Evolutionary conservation across 2,888 invertebrate species (phyloP).

Genomic region (Apamea crenata): DNA sequence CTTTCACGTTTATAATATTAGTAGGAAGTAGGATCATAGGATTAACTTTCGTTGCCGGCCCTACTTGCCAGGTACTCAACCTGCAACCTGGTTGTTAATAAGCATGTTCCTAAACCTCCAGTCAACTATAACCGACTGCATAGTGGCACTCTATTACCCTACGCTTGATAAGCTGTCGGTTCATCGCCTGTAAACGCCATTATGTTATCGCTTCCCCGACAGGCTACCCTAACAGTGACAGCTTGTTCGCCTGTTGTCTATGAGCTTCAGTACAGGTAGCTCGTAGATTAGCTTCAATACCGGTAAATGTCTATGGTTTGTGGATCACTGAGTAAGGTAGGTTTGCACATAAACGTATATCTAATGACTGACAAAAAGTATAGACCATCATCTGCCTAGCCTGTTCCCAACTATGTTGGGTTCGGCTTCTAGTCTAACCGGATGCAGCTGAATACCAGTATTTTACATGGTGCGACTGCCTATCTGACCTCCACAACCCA

Average conservation of each 20-base stretch:
- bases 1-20: too few relatives aligned
- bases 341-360: neutral
- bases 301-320: neutral
- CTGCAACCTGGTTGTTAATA: neutral
- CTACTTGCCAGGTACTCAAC: neutral
- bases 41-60: neutral
- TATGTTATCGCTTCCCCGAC: conserved; percentile 34
- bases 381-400: too few relatives aligned
- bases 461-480: too few relatives aligned
- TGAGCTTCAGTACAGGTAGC: conserved; percentile 13
- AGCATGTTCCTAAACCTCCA: neutral
- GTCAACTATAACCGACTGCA: neutral
- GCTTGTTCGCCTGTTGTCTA: conserved; percentile 27
- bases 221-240: conserved; percentile 25
- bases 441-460: too few relatives aligned
- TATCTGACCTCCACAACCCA: too few relatives aligned
- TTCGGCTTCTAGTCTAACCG: too few relatives aligned
- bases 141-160: neutral
- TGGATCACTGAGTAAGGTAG: neutral
- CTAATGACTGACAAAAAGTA: neutral
- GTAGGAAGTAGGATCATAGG: too few relatives aligned
- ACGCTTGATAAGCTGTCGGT: conserved; percentile 32
- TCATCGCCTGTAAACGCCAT: conserved; percentile 37
- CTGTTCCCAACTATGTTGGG: too few relatives aligned
- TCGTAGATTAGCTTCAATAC: conserved; percentile 19